Evolutionary conservation across 1,140 invertebrate species (phyloP).

Genomic region (Eulimnadia texana): DNA sequence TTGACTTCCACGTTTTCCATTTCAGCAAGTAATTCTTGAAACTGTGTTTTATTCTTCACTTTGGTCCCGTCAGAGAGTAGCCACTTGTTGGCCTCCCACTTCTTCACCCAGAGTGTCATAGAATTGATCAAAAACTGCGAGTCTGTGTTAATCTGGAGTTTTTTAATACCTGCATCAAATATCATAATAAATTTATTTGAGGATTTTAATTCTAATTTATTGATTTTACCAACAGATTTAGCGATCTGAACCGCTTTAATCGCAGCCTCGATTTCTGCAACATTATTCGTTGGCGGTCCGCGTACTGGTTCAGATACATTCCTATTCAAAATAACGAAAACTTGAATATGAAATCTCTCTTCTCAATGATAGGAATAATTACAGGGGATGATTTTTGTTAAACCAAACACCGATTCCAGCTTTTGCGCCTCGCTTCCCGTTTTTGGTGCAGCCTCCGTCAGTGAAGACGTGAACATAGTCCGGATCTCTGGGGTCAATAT

Average conservation of each 20-base stretch:
- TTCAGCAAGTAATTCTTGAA: slow-evolving; percentile 55
- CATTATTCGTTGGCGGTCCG: slow-evolving; percentile 82
- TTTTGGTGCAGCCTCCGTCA: slow-evolving; percentile 72
- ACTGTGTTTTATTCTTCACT: slow-evolving; percentile 75
- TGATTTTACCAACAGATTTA: slow-evolving; percentile 42
- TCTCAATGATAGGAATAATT: slow-evolving; percentile 23
- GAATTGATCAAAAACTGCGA: slow-evolving; percentile 83
- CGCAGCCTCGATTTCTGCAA: slow-evolving; percentile 91
- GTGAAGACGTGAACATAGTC: slow-evolving; percentile 67
- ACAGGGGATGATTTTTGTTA: slow-evolving; percentile 57
- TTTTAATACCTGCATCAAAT: slow-evolving; percentile 34
- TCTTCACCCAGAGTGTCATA: slow-evolving; percentile 68
- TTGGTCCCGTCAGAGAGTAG: slow-evolving; percentile 45
- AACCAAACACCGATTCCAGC: slow-evolving; percentile 94
- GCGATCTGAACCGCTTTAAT: slow-evolving; percentile 62
- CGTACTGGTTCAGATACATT: slow-evolving; percentile 67
- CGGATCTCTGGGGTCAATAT: slow-evolving; percentile 36
- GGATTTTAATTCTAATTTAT: too few relatives aligned
- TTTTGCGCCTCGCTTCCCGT: slow-evolving; percentile 52
- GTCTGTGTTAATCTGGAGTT: slow-evolving; percentile 73
- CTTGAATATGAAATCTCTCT: slow-evolving; percentile 16
- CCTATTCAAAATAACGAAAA: slow-evolving; percentile 29
- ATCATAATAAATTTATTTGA: background rate
- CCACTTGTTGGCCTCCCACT: slow-evolving; percentile 80
- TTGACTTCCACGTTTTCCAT: slow-evolving; percentile 42